phyloP scores from a whole-genome alignment of 2,113 vertebrate species.

The Aptenodytes patagonicus region DNA sequence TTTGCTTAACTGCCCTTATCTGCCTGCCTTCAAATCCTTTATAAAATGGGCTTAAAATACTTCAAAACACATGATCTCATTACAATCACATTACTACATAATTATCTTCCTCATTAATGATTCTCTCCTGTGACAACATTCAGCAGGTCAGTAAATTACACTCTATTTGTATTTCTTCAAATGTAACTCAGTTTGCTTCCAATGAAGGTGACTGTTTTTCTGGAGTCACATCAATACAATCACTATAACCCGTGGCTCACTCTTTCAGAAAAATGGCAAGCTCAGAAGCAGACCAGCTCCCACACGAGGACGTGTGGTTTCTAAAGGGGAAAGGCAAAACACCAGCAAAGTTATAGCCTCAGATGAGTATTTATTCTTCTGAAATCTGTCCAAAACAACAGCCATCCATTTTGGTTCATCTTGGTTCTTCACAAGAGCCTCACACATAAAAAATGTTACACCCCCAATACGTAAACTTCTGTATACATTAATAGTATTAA shows the following conservation, averaged over 20 bases:
- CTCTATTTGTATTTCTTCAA: neutral
- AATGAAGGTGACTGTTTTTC: neutral
- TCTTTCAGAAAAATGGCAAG: neutral
- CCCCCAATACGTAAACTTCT: neutral
- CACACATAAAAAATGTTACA: neutral
- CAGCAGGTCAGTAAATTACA: neutral
- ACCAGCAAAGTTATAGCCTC: neutral
- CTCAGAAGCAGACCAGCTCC: neutral
- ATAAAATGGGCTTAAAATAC: neutral
- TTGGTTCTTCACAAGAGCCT: neutral
- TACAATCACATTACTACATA: neutral
- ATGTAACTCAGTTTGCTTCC: neutral
- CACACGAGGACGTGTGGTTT: neutral
- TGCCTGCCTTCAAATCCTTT: neutral
- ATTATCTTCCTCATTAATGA: neutral
- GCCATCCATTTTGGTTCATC: neutral
- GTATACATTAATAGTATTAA: neutral
- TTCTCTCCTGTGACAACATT: neutral
- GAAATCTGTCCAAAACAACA: neutral
- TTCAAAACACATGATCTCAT: neutral
- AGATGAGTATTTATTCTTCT: neutral
- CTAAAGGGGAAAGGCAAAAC: neutral
- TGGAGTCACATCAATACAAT: neutral
- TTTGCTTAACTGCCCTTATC: neutral
- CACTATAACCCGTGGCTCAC: rapidly evolving